Conservation (phyloP, 2,888 invertebrate species). For the Epiperipatus broadwayi region DNA sequence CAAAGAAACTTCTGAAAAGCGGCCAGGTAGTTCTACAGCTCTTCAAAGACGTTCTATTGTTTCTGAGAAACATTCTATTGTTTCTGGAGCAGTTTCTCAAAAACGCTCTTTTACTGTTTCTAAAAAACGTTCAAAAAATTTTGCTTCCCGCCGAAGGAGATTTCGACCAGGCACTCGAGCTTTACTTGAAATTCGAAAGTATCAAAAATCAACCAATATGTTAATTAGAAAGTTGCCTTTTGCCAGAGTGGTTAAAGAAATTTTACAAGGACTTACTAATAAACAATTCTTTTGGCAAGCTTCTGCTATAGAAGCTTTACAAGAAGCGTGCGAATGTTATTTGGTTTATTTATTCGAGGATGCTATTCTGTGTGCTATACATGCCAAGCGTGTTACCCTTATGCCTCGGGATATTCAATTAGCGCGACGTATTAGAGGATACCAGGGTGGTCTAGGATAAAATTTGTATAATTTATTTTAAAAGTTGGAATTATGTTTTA, state of each 20-base stretch:
- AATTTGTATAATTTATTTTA: too few relatives aligned
- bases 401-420: conserved; percentile 1
- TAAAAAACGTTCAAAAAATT: too few relatives aligned
- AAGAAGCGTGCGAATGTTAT: conserved; percentile 7
- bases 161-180: conserved; percentile 22
- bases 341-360: conserved; percentile 5
- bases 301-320: conserved; percentile 22
- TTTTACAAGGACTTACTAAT: conserved; percentile 22
- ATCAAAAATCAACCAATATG: conserved; percentile 22
- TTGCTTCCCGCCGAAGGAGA: too few relatives aligned
- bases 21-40: too few relatives aligned
- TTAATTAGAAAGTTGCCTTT: conserved; percentile 24
- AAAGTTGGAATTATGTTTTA: too few relatives aligned
- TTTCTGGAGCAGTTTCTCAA: too few relatives aligned
- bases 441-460: background rate
- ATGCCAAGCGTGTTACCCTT: conserved; percentile 8
- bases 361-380: conserved; percentile 1
- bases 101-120: too few relatives aligned
- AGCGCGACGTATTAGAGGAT: background rate
- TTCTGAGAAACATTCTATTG: too few relatives aligned
- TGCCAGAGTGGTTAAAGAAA: conserved; percentile 21
- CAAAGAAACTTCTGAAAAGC: too few relatives aligned
- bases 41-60: too few relatives aligned
- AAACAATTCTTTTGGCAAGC: conserved; percentile 23
- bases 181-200: conserved; percentile 22